A percentile compares a stretch with the other conserved stretches of the same genome.
These are phyloP conservation scores for Drosophila pseudotalamancana DNA, from an alignment of 2,888 invertebrate species.

Conservation along the genomic window DNA sequence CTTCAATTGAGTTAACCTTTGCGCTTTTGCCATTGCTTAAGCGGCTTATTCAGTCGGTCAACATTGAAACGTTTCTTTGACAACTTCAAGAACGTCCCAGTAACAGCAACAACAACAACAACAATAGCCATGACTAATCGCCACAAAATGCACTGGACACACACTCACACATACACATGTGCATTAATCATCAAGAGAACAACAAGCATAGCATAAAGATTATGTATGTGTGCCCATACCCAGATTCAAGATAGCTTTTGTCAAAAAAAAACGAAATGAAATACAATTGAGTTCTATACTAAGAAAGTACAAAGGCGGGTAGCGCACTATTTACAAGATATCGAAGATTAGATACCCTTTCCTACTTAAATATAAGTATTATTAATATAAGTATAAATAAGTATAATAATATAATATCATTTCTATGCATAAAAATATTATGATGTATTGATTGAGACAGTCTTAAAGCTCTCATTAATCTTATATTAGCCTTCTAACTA, in stretches of 20 bases:
- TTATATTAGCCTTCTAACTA: no score
- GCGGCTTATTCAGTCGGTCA: slow-evolving; percentile 49
- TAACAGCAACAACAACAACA: slow-evolving; percentile 12
- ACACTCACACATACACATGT: slow-evolving; percentile 5
- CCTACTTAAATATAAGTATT: no score
- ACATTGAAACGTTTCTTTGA: slow-evolving; percentile 34
- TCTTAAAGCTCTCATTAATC: no score
- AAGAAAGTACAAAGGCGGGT: slow-evolving; percentile 11
- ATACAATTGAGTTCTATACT: slow-evolving; percentile 51
- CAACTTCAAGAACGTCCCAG: slow-evolving; percentile 38
- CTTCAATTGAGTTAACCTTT: slow-evolving; percentile 48
- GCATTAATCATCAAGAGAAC: slow-evolving; percentile 52
- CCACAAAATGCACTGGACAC: slow-evolving; percentile 49
- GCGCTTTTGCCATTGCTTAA: slow-evolving; percentile 44
- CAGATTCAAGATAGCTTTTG: slow-evolving; percentile 41
- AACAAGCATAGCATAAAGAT: slow-evolving; percentile 42
- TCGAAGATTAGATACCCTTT: slow-evolving; percentile 2
- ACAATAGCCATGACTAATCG: slow-evolving; percentile 58
- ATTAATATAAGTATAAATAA: background rate
- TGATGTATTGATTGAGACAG: no score
- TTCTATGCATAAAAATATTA: no score
- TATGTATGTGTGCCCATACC: slow-evolving; percentile 22
- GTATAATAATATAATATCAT: no score
- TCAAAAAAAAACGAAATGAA: slow-evolving; percentile 21
- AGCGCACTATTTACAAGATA: background rate